Evolutionary conservation across 2,888 invertebrate species (phyloP).

Genomic region (Hyposoter didymator): DNA sequence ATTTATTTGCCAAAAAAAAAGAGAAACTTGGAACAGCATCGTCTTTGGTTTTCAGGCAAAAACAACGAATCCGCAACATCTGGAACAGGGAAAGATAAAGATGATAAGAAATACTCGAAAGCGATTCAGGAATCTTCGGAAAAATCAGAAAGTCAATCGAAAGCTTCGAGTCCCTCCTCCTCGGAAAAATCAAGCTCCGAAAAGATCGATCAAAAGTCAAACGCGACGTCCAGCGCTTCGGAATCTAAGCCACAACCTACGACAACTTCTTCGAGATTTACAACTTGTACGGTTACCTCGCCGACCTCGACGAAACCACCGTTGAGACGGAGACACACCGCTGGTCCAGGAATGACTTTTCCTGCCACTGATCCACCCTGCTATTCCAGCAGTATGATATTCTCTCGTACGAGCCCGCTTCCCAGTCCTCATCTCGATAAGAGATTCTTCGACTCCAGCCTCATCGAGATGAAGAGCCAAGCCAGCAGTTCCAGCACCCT

Average conservation of each 20-base stretch:
- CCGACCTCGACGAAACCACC: slow-evolving; percentile 81
- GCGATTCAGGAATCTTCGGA: slow-evolving; percentile 66
- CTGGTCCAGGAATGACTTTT: slow-evolving; percentile 82
- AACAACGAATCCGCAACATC: slow-evolving; percentile 72
- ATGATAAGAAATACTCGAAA: slow-evolving; percentile 44
- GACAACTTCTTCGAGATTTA: slow-evolving; percentile 77
- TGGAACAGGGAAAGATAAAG: slow-evolving; percentile 34
- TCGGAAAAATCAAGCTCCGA: slow-evolving; percentile 82
- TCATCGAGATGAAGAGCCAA: slow-evolving; percentile 92
- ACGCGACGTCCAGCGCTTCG: slow-evolving; percentile 74
- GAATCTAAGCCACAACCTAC: slow-evolving; percentile 72
- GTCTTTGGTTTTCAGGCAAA: slow-evolving; percentile 72
- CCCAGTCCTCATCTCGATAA: slow-evolving; percentile 90
- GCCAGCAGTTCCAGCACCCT: slow-evolving; percentile 88
- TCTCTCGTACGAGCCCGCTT: slow-evolving; percentile 84
- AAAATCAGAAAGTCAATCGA: slow-evolving; percentile 75
- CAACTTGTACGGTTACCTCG: slow-evolving; percentile 80
- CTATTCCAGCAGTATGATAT: slow-evolving; percentile 82
- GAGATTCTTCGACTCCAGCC: slow-evolving; percentile 92
- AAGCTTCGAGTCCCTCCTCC: slow-evolving; percentile 78
- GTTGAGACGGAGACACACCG: slow-evolving; percentile 80
- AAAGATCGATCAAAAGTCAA: slow-evolving; percentile 79
- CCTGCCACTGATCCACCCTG: slow-evolving; percentile 82
- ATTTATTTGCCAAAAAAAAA: neutral
- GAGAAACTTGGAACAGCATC: neutral